A percentile compares a stretch with the other conserved stretches of the same genome.
phyloP scores from a whole-genome alignment of 1,140 invertebrate species.

The Drosophila nigromelanica region DNA sequence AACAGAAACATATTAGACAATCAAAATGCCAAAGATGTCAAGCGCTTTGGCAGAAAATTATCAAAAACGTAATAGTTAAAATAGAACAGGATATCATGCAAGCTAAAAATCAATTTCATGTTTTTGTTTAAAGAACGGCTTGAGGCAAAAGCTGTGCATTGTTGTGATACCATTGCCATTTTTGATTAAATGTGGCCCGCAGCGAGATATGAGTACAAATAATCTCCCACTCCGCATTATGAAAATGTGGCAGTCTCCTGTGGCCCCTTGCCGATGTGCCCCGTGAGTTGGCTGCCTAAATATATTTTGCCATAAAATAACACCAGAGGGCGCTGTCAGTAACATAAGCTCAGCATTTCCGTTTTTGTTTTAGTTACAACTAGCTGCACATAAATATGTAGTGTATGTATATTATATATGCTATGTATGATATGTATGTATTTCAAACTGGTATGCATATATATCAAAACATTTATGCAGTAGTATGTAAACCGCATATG shows the following conservation, averaged over 20 bases:
- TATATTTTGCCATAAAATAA: constrained; percentile 75
- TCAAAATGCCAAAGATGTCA: background rate
- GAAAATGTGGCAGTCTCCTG: constrained; percentile 42
- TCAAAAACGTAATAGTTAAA: constrained; percentile 7
- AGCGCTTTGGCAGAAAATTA: background rate
- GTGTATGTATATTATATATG: constrained; percentile 6
- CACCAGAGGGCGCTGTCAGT: constrained; percentile 76
- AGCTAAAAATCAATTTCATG: constrained; percentile 18
- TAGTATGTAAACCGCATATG: constrained; percentile 62
- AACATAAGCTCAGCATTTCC: constrained; percentile 73
- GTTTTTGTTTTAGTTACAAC: constrained; percentile 74
- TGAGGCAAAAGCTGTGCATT: constrained; percentile 7
- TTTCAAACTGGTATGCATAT: constrained; percentile 5
- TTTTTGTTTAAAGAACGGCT: constrained; percentile 30
- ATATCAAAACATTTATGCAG: constrained; percentile 54
- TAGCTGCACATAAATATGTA: constrained; percentile 34
- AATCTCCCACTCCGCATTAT: constrained; percentile 33
- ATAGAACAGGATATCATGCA: constrained; percentile 12
- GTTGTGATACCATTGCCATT: constrained; percentile 48
- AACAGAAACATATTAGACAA: background rate
- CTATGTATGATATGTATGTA: constrained; percentile 13
- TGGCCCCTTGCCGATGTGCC: background rate
- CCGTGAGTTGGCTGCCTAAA: constrained; percentile 35
- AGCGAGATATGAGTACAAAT: constrained; percentile 23
- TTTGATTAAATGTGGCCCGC: constrained; percentile 68